Evolutionary conservation across 2,113 vertebrate genomes (phyloP).

Genomic region (Dicerorhinus sumatrensis): DNA sequence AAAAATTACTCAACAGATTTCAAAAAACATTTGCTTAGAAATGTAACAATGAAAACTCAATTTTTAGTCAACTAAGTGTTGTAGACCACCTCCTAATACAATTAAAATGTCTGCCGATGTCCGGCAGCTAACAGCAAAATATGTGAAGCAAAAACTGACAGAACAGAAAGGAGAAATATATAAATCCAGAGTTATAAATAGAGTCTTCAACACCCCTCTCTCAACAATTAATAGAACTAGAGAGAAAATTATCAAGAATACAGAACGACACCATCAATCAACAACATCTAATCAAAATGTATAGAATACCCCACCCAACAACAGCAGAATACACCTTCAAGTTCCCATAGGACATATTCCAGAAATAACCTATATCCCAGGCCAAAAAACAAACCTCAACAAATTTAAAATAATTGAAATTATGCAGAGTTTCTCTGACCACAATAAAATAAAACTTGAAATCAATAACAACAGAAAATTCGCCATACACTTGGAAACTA

Average conservation of each 20-base stretch:
- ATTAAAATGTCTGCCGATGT: background rate
- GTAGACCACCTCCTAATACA: background rate
- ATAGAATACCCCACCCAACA: background rate
- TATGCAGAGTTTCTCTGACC: background rate
- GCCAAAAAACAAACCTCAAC: background rate
- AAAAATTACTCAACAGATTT: background rate
- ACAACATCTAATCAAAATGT: background rate
- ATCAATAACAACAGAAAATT: constrained; percentile 41
- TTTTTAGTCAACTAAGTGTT: constrained; percentile 11
- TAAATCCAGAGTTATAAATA: background rate
- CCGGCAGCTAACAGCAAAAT: background rate
- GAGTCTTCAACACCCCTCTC: background rate
- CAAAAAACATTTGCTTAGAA: constrained; percentile 17
- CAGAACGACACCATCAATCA: background rate
- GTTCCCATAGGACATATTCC: background rate
- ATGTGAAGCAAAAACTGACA: background rate
- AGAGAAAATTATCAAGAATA: background rate
- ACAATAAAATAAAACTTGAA: constrained; percentile 4
- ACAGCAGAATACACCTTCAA: background rate
- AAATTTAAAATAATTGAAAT: constrained; percentile 41
- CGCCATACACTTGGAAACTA: constrained; percentile 14
- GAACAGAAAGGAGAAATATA: background rate
- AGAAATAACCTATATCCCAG: background rate
- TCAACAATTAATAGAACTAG: background rate
- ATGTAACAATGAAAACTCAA: background rate